Evolutionary conservation across 1,140 invertebrate genomes (phyloP), one percentile per base, ranked within the genome.

Genomic region (Brachionus sp.): DNA sequence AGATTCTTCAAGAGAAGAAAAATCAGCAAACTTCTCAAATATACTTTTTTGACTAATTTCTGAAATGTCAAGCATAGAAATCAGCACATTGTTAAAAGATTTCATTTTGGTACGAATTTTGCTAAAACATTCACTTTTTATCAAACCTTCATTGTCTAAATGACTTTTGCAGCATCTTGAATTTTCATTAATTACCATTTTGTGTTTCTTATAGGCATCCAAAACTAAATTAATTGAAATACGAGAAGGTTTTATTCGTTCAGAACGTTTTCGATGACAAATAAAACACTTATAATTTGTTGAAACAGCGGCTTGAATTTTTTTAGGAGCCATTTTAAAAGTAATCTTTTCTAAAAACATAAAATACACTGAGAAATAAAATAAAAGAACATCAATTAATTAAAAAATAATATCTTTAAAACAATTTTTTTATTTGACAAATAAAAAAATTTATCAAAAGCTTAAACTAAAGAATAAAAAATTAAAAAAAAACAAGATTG

Each of bases 111-210:
- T 73, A 16, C 9, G 68, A 39, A 73, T 73, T 42, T 16, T n/a
- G 16, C 9, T 37, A 73, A 1, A 73, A 7, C 2, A 13, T 42
- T 73, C 68, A 10, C 5, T n/a, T 39, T 42, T 73, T 13, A 73
- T 73, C 16, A 73, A 42, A 39, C 35, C 68, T n/a, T 37, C 16
- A 16, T 42, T 42, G 35, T 73, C 35, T 39, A 42, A 19, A 73
- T 73, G 68, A 23, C n/a, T 73, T 73, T 42, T 73, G 16, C 37
- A 73, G 37, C 33, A 39, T 39, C 68, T 73, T 16, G 68, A 66
- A 66, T 66, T 16, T 66, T 29, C 62, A 10, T 66, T 29, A 10
- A 66, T 66, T 33, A 66, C 6, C 33, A 66, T 66, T 66, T 16
- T 66, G 10, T 37, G 62, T 66, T 66, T 37, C 10, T 66, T 66